Conservation (phyloP, 2,888 invertebrate genomes). For the Smittia aterrima region DNA sequence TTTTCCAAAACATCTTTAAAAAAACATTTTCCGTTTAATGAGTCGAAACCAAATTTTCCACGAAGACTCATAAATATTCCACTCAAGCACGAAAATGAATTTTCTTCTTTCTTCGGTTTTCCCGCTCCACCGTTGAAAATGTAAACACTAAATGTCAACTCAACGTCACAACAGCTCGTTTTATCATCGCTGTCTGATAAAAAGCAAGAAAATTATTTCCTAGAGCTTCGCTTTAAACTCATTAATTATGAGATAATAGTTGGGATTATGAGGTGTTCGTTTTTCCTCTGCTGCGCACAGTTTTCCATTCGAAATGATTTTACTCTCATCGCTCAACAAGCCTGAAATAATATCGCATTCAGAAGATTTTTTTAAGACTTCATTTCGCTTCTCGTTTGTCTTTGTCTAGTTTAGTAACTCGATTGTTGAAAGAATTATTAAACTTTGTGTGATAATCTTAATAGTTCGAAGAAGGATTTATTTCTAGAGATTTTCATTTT, state of each 20-base stretch:
- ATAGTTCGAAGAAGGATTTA: too few species aligned
- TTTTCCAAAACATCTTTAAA: neutral
- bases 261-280: neutral
- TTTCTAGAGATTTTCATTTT: too few species aligned
- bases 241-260: slow-evolving; percentile 27
- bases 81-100: neutral
- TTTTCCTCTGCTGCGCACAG: neutral
- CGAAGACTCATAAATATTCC: neutral
- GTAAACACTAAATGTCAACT: neutral
- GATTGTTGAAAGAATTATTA: too few species aligned
- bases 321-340: neutral
- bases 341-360: neutral
- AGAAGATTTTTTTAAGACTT: too few species aligned
- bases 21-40: neutral
- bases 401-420: too few species aligned
- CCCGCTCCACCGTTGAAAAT: neutral
- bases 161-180: neutral
- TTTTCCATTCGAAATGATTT: neutral
- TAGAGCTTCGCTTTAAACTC: neutral
- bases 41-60: neutral
- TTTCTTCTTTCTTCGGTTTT: neutral
- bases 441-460: too few species aligned
- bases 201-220: neutral
- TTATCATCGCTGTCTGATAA: neutral
- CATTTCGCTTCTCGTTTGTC: too few species aligned